Evolutionary conservation across 2,113 vertebrate species (phyloP), one percentile per base, ranked within the genome.

Genomic region (Amia ocellicauda): DNA sequence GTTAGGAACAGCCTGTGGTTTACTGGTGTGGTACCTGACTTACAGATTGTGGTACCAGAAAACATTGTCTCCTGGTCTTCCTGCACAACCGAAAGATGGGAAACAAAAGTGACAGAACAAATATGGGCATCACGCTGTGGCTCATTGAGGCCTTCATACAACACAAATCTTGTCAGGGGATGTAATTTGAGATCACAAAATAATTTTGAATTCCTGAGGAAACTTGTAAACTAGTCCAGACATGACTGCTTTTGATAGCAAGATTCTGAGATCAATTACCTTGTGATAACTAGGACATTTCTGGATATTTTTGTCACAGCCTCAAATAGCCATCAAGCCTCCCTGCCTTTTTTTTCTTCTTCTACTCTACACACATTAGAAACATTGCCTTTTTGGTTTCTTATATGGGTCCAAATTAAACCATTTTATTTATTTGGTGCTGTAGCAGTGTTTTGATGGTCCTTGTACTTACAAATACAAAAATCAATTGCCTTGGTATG

Each of bases 11-110:
- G 20, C 76, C 0, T 89, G 85, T 1, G 97, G 89, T 17, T 69
- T 98, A 49, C 49, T 86, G 24, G 87, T 80, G 5, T 99, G 97
- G 97, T 92, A 90, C 0, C 72, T 89, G 53, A 98, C 94, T 0
- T 98, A 98, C 8, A 69, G 76, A 22, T 78, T 81, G 66, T 99
- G 97, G 96, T 99, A 97, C 64, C 74, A 80, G 20, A 91, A 85
- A 2, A 77, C 86, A 0, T 78, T 90, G 56, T 98, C 94, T 27
- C 97, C 97, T 0, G 94, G 95, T 65, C 89, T 94, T 0, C 95
- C 95, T 69, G 90, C 88, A 51, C 79, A 82, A 64, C 77, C 61
- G n/a, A 75, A 67, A 53, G 70, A 75, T 54, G 78, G 76, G 56
- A 90, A 85, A 65, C 16, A 7, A 3, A 20, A 31, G 26, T 58